Evolutionary conservation across 2,113 vertebrate species (phyloP), one percentile per base, ranked within the genome.

Genomic region (Plotosus lineatus): DNA sequence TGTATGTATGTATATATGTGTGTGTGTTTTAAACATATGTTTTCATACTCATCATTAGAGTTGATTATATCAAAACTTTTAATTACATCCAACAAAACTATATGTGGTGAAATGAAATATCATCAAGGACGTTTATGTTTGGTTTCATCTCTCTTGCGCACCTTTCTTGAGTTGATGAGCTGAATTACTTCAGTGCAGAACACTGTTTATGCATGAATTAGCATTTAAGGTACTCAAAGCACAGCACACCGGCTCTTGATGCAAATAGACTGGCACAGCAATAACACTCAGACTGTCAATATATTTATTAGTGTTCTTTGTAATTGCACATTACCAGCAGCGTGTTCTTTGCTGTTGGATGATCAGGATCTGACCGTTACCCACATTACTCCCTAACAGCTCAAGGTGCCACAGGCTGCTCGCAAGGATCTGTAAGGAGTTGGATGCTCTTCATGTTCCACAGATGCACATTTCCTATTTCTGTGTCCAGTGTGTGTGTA

Each of bases 111-210:
- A 79, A 58, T 21, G 7, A 75, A 65, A 31, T 58, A 60, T 10
- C 11, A 23, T 74, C 69, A 75, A 46, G 58, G 56, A 77, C 83
- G 65, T 73, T 81, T 33, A 50, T 31, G 75, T 68, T 69, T 79
- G 66, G 78, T 36, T 44, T 72, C 36, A 55, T 58, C 38, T 2
- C 48, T 60, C 53, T 36, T 31, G 50, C 48, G 51, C 68, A 78
- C 26, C 19, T 53, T 78, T 73, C n/a, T 71, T 76, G 51, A 60
- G 78, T 73, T 76, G 73, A 60, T 19, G 42, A 33, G 65, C 60
- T 14, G 40, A 76, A 84, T 46, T 48, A 19, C 61, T 72, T 71
- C 66, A 80, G 78, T 72, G 48, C 44, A 65, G 46, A 60, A 42
- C n/a, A 51, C 31, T 44, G 72, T 66, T 75, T 65, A 53, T 53